Evolutionary conservation across 2,113 vertebrate genomes (phyloP).

Genomic region (Kryptolebias marmoratus): DNA sequence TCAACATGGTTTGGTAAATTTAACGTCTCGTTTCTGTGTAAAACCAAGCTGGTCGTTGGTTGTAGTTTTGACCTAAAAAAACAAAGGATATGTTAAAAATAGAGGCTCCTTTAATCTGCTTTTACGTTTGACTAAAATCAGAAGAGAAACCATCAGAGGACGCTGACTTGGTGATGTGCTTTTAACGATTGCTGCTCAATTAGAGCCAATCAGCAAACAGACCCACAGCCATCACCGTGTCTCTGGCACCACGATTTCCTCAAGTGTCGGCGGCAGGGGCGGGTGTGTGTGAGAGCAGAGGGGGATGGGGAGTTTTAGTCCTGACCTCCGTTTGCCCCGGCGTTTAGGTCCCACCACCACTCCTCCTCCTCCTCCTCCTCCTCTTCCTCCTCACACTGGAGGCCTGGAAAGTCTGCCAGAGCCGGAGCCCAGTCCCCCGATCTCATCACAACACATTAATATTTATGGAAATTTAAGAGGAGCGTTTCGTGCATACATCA

Average conservation of each 20-base stretch:
- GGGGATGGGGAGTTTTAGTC: conserved; percentile 2
- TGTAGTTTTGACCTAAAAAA: too few species aligned
- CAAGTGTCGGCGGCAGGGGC: conserved; percentile 15
- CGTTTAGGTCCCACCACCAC: conserved; percentile 55
- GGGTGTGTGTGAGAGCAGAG: neutral
- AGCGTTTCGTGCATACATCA: conserved; percentile 42
- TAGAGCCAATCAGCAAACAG: conserved; percentile 47
- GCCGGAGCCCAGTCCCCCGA: conserved; percentile 19
- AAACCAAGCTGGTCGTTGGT: too few species aligned
- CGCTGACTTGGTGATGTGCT: conserved; percentile 26
- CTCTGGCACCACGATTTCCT: conserved; percentile 54
- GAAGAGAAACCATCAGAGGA: conserved; percentile 40
- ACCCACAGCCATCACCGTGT: conserved; percentile 35
- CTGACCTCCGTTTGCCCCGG: conserved; percentile 70
- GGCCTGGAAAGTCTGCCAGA: conserved; percentile 36
- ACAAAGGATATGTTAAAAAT: neutral
- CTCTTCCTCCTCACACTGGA: conserved; percentile 20
- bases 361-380: conserved; percentile 23
- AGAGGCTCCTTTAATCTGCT: neutral
- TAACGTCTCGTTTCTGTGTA: too few species aligned
- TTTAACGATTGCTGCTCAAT: conserved; percentile 43
- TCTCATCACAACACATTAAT: conserved; percentile 69
- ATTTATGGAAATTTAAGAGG: conserved; percentile 66
- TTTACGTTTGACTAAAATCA: conserved; percentile 22
- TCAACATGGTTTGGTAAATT: too few species aligned